Base-by-base conservation (phyloP, 92 coral and sea anemone genomes). In the Parazoanthus darwini region DNA sequence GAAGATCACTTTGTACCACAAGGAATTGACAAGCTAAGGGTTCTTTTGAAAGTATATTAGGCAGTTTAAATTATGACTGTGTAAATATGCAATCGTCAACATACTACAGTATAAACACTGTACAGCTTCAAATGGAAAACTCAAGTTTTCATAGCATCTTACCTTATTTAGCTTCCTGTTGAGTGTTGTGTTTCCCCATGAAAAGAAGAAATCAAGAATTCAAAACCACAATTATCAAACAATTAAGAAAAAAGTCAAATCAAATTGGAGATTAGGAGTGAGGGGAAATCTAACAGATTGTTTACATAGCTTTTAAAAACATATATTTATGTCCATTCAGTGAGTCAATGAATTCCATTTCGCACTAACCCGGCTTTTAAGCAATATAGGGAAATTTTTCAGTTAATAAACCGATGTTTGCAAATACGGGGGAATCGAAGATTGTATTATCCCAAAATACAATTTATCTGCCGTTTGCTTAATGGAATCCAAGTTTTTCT, bases 121-220 rank as follows among this genome's bases (percentile, higher is more conserved):
- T 39, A 74, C 4, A 20, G 44, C 46, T 16, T 20, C 18, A 42
- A 29, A 29, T 29, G 42, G 46, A 39, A 44, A 20, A 42, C 23
- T 11, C 42, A 25, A 2, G n/a, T 11, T 10, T 11, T 39, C 11
- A 0, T 0, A 74, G 8, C 23, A 36, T 39, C 23, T 36, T 70
- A 82, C 86, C 86, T 82, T 82, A 42, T 82, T 82, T 59, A 15
- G 39, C 38, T 82, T 82, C 51, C 86, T 82, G 86, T 38, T 63
- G 50, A 5, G 35, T 82, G 86, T 38, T 63, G 50, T 13, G 35
- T 9, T 38, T 66, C 18, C 15, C 42, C 46, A 38, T 43, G 51
- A 82, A 82, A 71, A 66, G 35, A 50, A 82, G 35, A 63, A 82
- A 82, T n/a, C 50, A 50, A 82, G 35, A 63, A 82, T 67, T n/a